Evolutionary conservation across 2,113 vertebrate species (phyloP), one percentile per base, ranked within the genome.

Genomic region (Saguinus imperator): DNA sequence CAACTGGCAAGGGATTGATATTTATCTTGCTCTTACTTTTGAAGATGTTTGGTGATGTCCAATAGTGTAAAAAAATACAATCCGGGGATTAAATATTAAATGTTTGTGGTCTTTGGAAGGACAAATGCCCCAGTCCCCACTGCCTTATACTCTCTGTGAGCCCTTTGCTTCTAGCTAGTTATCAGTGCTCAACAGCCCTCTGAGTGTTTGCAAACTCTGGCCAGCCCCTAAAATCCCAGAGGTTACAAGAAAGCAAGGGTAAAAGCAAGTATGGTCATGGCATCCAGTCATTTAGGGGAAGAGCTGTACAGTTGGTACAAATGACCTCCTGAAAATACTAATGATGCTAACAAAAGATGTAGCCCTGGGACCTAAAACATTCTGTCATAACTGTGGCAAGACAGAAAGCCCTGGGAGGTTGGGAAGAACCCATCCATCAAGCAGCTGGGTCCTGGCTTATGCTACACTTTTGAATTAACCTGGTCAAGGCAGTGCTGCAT

Each of bases 1-100:
- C 92, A 97, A 97, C 45, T 94, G 86, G 25, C 57, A 43, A 94
- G 52, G 76, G 52, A 76, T 25, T 72, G 37, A 89, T 85, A 98
- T 95, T 98, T 98, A 93, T 96, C 91, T 98, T 91, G 80, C 73
- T 96, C 73, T 98, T 87, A 66, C 73, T 97, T 81, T 97, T 95
- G 94, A 55, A 98, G 92, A 96, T 81, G 94, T 94, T 96, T 96
- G 88, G 45, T 94, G 93, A 75, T 91, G 94, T 97, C 96, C 95
- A 98, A 64, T 37, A 98, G 96, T 86, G 92, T 68, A 89, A 96
- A 92, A 96, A 96, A 98, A 97, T 45, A 87, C 83, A 95, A 87
- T 48, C 80, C 82, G 96, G 94, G 93, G 84, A 94, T 95, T 97
- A 98, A 96, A 98, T 81, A 91, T 32, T 50, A 97, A 97, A 52